A percentile compares a stretch with the other conserved stretches of the same genome.
Conservation (phyloP, 2,888 invertebrate genomes). For the Zelleria hepariella region DNA sequence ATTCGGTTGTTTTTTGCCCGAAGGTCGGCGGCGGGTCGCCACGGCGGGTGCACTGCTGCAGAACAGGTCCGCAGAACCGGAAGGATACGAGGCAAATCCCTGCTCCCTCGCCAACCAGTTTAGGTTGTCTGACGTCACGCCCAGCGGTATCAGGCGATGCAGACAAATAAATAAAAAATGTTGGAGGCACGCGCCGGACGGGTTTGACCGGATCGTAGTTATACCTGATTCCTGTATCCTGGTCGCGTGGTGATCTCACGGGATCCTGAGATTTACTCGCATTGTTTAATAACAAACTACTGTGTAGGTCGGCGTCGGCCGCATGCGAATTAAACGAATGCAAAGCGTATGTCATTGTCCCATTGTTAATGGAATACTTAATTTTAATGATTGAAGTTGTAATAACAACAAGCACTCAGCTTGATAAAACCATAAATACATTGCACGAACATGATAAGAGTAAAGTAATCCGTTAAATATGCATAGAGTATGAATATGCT, state of each 20-base stretch:
- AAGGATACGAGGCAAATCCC: constrained; percentile 72
- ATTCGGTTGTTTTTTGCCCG: constrained; percentile 32
- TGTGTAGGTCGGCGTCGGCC: not conserved
- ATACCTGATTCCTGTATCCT: constrained; percentile 71
- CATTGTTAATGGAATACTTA: not conserved
- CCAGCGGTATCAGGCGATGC: constrained; percentile 70
- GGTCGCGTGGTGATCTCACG: constrained; percentile 46
- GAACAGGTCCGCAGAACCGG: constrained; percentile 71
- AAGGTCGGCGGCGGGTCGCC: constrained; percentile 23
- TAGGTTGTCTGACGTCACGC: constrained; percentile 70
- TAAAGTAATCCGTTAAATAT: constrained; percentile 5
- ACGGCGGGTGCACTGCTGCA: constrained; percentile 48
- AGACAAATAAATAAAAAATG: constrained; percentile 72
- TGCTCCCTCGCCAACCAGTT: constrained; percentile 72
- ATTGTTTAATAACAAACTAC: constrained; percentile 7
- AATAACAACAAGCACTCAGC: not conserved
- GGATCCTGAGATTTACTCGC: constrained; percentile 9
- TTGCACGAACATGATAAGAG: not conserved
- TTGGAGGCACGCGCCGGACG: constrained; percentile 71
- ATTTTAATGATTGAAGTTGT: not conserved
- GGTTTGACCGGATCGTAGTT: constrained; percentile 72
- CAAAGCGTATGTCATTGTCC: not conserved
- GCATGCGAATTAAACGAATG: not conserved
- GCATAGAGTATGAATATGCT: constrained; percentile 4
- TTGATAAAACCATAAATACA: not conserved